phyloP scores from a whole-genome alignment of 2,797 vertebrate genomes.

The Rhincodon typus region DNA sequence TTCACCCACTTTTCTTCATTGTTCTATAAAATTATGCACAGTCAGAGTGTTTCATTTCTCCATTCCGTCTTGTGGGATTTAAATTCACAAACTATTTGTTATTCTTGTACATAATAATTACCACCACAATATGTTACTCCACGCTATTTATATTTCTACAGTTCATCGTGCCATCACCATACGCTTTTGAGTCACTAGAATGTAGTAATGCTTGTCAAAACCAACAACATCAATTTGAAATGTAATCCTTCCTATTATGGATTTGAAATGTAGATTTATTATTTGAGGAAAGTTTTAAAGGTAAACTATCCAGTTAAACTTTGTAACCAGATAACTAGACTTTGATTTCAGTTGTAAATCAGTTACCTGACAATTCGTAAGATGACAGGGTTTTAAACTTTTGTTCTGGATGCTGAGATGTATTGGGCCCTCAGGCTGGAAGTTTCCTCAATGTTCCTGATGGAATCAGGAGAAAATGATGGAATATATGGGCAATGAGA shows the following conservation, averaged over 20 bases:
- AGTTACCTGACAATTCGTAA: not conserved
- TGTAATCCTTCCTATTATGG: not conserved
- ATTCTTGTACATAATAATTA: not conserved
- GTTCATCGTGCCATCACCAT: no score
- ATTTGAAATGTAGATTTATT: not conserved
- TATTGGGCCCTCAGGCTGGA: not conserved
- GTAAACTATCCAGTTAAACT: not conserved
- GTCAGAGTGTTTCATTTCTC: not conserved
- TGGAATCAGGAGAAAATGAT: not conserved
- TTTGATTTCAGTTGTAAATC: not conserved
- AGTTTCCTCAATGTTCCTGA: not conserved
- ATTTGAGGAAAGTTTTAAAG: not conserved
- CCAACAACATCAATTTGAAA: not conserved
- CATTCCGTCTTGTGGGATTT: not conserved
- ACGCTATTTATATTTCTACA: not conserved
- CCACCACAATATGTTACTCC: not conserved
- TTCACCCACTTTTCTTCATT: no score
- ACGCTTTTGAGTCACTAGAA: not conserved
- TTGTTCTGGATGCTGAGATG: not conserved
- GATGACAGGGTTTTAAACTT: not conserved
- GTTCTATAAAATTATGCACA: no score
- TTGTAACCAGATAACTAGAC: not conserved
- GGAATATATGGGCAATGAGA: not conserved
- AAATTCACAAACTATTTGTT: not conserved
- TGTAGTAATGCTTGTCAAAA: not conserved